Conservation (phyloP, 2,113 vertebrate genomes). For the Polypterus bichir region DNA sequence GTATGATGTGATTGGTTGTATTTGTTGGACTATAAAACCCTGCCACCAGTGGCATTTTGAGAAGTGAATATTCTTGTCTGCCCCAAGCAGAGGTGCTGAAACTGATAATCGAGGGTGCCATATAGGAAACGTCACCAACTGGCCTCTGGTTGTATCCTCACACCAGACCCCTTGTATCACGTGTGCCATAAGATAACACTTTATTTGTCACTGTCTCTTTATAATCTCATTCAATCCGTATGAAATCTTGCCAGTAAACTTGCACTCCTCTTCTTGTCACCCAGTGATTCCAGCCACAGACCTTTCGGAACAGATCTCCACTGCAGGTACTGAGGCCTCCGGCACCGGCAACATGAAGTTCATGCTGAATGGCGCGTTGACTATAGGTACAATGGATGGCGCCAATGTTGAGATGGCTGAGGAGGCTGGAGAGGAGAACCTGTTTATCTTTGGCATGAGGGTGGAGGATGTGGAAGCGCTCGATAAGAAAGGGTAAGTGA, state of each 20-base stretch:
- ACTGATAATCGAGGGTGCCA: too few relatives aligned
- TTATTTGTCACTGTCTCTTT: too few relatives aligned
- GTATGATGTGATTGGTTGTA: too few relatives aligned
- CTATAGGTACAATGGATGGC: conserved; percentile 95
- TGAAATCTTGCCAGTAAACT: not conserved
- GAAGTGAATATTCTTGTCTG: too few relatives aligned
- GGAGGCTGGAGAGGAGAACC: conserved; percentile 84
- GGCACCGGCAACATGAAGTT: conserved; percentile 98
- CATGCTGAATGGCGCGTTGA: conserved; percentile 93
- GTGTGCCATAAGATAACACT: too few relatives aligned
- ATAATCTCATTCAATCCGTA: too few relatives aligned
- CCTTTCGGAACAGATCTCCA: conserved; percentile 93
- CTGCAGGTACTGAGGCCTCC: conserved; percentile 84
- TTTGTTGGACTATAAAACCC: too few relatives aligned
- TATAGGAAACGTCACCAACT: too few relatives aligned
- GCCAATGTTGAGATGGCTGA: conserved; percentile 97
- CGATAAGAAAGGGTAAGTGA: conserved; percentile 70
- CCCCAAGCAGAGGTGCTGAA: too few relatives aligned
- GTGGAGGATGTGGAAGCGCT: conserved; percentile 71
- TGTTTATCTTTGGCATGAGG: conserved; percentile 95
- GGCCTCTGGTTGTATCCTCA: too few relatives aligned
- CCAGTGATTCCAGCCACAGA: conserved; percentile 90
- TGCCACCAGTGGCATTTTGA: too few relatives aligned
- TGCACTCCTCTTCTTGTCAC: conserved; percentile 1
- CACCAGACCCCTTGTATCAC: too few relatives aligned